Evolutionary conservation across 2,888 invertebrate genomes (phyloP).

Genomic region (Xanthia togata): DNA sequence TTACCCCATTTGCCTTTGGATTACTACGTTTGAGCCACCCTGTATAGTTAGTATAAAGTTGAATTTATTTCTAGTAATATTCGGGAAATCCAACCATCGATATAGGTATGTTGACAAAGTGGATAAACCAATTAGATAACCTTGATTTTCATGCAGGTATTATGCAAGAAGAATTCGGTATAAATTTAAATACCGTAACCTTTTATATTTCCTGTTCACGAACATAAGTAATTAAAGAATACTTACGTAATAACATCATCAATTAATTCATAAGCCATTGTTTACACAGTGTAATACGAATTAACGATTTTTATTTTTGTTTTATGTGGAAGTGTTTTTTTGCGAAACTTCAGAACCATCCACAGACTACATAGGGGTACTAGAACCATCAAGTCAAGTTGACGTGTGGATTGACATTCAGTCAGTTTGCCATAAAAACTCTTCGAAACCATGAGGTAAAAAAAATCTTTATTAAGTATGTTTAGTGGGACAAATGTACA

Average conservation of each 20-base stretch:
- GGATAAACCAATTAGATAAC: neutral
- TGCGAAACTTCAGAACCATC: constrained; percentile 11
- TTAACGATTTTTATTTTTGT: neutral
- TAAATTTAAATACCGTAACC: neutral
- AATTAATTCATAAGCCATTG: constrained; percentile 36
- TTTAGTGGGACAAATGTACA: neutral
- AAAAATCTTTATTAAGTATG: constrained; percentile 9
- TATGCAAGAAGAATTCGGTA: neutral
- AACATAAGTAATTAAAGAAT: neutral
- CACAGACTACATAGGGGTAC: too few species aligned
- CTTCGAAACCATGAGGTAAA: constrained; percentile 12
- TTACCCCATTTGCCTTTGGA: too few species aligned
- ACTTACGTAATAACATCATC: constrained; percentile 35
- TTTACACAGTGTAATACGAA: neutral
- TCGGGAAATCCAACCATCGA: neutral
- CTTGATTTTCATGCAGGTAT: neutral
- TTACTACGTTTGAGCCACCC: too few species aligned
- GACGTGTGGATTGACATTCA: constrained; percentile 39
- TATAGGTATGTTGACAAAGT: neutral
- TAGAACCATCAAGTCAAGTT: constrained; percentile 39
- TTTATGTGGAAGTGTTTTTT: constrained; percentile 6
- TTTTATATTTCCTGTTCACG: neutral
- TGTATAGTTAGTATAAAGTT: too few species aligned
- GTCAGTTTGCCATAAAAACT: constrained; percentile 29
- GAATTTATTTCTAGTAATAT: neutral